A percentile compares a stretch with the other conserved stretches of the same genome.
Conservation (phyloP, 2,888 invertebrate genomes). For the Pterostichus madidus region DNA sequence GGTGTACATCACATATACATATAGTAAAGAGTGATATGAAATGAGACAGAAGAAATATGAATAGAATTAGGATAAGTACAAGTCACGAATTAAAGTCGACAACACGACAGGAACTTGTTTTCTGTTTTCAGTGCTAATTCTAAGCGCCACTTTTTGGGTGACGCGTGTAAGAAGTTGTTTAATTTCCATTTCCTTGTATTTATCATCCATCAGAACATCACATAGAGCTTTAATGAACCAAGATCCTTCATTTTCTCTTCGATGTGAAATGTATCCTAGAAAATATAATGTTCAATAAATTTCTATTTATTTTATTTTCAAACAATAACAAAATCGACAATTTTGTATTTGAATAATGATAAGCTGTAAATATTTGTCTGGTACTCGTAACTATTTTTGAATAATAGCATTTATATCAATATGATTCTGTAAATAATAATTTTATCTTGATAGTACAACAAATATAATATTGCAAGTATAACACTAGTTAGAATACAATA, state of each 20-base stretch:
- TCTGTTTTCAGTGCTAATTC: not conserved
- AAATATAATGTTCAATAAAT: not conserved
- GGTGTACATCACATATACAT: too few species aligned
- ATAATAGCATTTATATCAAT: too few species aligned
- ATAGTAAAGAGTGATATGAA: not conserved
- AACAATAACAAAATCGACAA: too few species aligned
- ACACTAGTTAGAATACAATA: too few species aligned
- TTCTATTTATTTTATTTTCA: too few species aligned
- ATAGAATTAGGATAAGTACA: slow-evolving; percentile 24
- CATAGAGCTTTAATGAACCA: slow-evolving; percentile 48
- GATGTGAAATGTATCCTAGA: slow-evolving; percentile 30
- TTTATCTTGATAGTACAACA: too few species aligned
- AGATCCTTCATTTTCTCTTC: not conserved
- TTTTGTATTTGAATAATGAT: too few species aligned
- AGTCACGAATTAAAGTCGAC: slow-evolving; percentile 35
- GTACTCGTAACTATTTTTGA: too few species aligned
- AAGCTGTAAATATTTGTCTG: too few species aligned
- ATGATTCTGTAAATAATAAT: too few species aligned
- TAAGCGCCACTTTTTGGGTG: not conserved
- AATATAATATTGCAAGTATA: too few species aligned
- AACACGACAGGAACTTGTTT: slow-evolving; percentile 40
- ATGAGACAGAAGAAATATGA: not conserved
- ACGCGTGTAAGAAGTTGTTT: slow-evolving; percentile 16
- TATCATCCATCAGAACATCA: slow-evolving; percentile 12
- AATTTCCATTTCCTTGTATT: slow-evolving; percentile 16